These are phyloP conservation scores for Halcyon leucocephala DNA, from an alignment of 2,797 vertebrate species.

Conservation along the genomic window DNA sequence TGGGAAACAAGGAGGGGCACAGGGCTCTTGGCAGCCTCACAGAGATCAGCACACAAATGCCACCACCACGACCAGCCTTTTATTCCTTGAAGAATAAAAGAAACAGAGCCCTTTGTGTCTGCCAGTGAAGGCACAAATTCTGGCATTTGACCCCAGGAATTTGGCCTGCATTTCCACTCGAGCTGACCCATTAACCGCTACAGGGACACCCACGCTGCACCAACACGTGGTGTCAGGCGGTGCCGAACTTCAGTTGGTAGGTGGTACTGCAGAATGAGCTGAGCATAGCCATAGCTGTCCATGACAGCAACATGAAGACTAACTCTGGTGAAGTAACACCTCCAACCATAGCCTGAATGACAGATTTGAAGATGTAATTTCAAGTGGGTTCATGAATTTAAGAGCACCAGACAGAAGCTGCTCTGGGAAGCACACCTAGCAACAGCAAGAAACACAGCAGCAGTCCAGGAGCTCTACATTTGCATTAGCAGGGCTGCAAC, in stretches of 20 bases:
- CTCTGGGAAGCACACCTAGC: not conserved
- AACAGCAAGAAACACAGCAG: not conserved
- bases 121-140: constrained; percentile 29
- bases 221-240: not conserved
- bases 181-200: not conserved
- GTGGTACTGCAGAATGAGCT: not conserved
- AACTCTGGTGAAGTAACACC: not conserved
- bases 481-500: not conserved
- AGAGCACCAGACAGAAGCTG: not conserved
- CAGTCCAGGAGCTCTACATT: not conserved
- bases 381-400: not conserved
- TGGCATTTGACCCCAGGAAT: constrained; percentile 54
- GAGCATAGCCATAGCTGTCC: not conserved
- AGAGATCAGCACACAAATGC: constrained; percentile 38
- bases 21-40: not conserved
- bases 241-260: not conserved
- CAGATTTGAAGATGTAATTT: not conserved
- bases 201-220: not conserved
- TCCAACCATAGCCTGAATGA: not conserved
- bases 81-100: constrained; percentile 32
- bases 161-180: constrained; percentile 35
- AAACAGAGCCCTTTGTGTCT: constrained; percentile 60
- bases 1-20: not conserved
- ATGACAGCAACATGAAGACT: not conserved
- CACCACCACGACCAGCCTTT: not conserved